These are phyloP conservation scores for Eupithecia dodoneata DNA, from an alignment of 2,888 invertebrate genomes.

Conservation along the genomic window DNA sequence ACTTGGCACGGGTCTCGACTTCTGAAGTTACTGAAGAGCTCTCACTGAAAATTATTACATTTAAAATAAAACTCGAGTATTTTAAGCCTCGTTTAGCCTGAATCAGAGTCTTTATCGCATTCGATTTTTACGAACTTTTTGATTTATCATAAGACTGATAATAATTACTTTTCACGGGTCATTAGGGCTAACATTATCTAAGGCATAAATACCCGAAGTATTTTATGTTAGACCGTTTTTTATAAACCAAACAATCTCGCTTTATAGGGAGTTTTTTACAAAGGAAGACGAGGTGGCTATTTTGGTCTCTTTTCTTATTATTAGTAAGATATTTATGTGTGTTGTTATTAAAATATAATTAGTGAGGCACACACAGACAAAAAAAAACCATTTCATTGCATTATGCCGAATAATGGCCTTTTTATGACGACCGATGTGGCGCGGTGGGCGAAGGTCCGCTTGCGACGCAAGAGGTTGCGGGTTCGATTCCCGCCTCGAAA, in stretches of 20 bases:
- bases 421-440: too few species aligned
- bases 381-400: too few species aligned
- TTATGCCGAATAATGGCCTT: too few species aligned
- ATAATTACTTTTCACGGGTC: background rate
- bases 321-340: too few species aligned
- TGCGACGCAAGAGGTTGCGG: too few species aligned
- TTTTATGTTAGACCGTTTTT: background rate
- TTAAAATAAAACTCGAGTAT: background rate
- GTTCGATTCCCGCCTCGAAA: too few species aligned
- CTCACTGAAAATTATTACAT: slow-evolving; percentile 11
- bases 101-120: background rate
- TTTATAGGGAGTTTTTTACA: background rate
- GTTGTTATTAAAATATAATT: too few species aligned
- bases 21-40: slow-evolving; percentile 16
- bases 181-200: background rate
- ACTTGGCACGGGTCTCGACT: slow-evolving; percentile 23
- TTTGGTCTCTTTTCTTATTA: too few species aligned
- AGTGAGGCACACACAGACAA: too few species aligned
- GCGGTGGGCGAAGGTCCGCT: too few species aligned
- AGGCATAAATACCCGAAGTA: background rate
- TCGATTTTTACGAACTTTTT: background rate
- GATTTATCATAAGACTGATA: background rate
- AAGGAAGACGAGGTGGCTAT: background rate
- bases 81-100: background rate
- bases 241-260: background rate